Base-by-base conservation (phyloP, 1,140 invertebrate species). In the Chrysomallon squamiferum region DNA sequence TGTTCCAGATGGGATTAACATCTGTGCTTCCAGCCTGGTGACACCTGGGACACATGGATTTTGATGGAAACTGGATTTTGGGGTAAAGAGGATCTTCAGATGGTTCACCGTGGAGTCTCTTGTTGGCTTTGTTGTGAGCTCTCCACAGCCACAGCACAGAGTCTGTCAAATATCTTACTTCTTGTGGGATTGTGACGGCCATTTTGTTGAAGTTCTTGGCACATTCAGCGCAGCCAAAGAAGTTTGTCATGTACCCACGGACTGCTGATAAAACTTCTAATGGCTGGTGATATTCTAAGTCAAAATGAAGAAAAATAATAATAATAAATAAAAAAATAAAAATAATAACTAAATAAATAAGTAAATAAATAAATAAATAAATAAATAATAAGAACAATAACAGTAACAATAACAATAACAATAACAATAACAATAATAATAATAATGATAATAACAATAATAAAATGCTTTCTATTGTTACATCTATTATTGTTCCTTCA, bases 191-290 rank as follows among this genome's bases (percentile, higher is more conserved):
- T 58, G 90, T 89, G 71, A 86, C 82, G 29, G 87, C 78, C 93
- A 85, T 80, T 79, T 83, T 82, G 65, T 91, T 85, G 79, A 99
- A 99, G 87, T 99, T 95, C 54, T 82, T 80, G 3, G 92, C 88
- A 82, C 97, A 99, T 69, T 96, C 92, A 32, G 89, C 88, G 84
- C 97, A 99, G 4, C 95, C 93, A 86, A 99, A 98, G 86, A 97
- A 99, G 84, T 95, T 79, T 77, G 93, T 92, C 33, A 99, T 89
- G 78, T 97, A 99, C 7, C 90, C 92, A 79, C 92, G 88, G 87
- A 99, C 95, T 0, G 92, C 91, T 71, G 88, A 85, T 1, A 98
- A 84, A 13, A 97, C 90, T 76, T 86, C 84, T 22, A 67, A 81
- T 0, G 90, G 89, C 47, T 91, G 73, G 45, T 70, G 35, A n/a